phyloP scores from a whole-genome alignment of 2,113 vertebrate species.

The Blennius ocellaris region DNA sequence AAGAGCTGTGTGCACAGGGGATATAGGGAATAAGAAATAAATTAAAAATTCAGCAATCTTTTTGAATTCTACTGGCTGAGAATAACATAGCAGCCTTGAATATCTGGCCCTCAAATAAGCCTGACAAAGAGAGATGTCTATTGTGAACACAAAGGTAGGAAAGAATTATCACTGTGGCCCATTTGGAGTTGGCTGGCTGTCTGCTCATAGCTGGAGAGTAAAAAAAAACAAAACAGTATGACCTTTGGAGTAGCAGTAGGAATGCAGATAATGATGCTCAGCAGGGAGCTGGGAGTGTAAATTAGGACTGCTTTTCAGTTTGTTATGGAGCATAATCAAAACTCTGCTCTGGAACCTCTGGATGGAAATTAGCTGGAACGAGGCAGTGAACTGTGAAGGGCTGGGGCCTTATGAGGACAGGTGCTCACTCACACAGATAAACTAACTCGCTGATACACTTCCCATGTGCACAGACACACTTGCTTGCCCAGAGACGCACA shows the following conservation, averaged over 20 bases:
- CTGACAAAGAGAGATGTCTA: conserved; percentile 40
- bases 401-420: conserved; percentile 57
- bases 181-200: conserved; percentile 34
- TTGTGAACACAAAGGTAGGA: conserved; percentile 25
- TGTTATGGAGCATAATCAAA: conserved; percentile 76
- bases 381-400: conserved; percentile 75
- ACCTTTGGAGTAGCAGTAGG: conserved; percentile 71
- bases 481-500: background rate
- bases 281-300: conserved; percentile 63
- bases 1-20: conserved; percentile 27
- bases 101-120: conserved; percentile 41
- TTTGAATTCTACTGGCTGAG: conserved; percentile 26
- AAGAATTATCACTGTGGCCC: conserved; percentile 64
- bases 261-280: conserved; percentile 75
- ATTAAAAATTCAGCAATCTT: conserved; percentile 34
- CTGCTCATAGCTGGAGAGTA: conserved; percentile 48
- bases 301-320: conserved; percentile 70
- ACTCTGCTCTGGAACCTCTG: conserved; percentile 50
- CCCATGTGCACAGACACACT: conserved; percentile 14
- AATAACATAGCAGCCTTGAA: conserved; percentile 53
- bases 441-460: conserved; percentile 47
- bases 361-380: conserved; percentile 72
- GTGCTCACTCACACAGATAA: conserved; percentile 66
- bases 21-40: conserved; percentile 43
- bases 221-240: conserved; percentile 52